phyloP scores from a whole-genome alignment of 2,797 vertebrate species.

The Phalloptychus januarius region DNA sequence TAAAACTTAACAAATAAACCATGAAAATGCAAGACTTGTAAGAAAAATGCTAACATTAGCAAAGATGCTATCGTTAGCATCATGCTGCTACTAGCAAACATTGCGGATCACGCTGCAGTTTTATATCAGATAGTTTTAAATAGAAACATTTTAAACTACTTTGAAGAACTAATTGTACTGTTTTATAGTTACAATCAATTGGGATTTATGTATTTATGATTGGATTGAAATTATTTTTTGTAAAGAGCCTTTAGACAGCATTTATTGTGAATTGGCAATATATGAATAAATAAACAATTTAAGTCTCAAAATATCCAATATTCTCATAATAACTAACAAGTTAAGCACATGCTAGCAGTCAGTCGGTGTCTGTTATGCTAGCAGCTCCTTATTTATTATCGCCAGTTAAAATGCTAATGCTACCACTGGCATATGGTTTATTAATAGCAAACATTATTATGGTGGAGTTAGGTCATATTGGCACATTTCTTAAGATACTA shows the following conservation, averaged over 20 bases:
- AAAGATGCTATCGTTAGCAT: background rate
- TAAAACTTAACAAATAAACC: background rate
- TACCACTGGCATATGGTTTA: background rate
- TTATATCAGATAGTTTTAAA: background rate
- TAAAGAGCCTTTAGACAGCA: too few relatives aligned
- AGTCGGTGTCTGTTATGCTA: background rate
- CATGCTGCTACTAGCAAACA: background rate
- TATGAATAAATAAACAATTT: too few relatives aligned
- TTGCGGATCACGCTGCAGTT: background rate
- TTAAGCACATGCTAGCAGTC: background rate
- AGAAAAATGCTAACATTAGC: background rate
- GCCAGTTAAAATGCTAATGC: background rate
- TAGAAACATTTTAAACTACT: too few relatives aligned
- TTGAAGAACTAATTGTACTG: too few relatives aligned
- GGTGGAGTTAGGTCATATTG: background rate
- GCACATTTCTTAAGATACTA: background rate
- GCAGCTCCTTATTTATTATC: background rate
- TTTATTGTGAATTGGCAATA: too few relatives aligned
- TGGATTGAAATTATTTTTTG: too few relatives aligned
- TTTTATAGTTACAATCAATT: too few relatives aligned
- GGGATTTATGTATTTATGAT: too few relatives aligned
- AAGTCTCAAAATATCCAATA: background rate
- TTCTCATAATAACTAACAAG: background rate
- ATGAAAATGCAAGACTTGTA: background rate
- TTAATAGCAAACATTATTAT: background rate